Base-by-base conservation (phyloP, 2,113 vertebrate genomes). In the Vidua macroura region DNA sequence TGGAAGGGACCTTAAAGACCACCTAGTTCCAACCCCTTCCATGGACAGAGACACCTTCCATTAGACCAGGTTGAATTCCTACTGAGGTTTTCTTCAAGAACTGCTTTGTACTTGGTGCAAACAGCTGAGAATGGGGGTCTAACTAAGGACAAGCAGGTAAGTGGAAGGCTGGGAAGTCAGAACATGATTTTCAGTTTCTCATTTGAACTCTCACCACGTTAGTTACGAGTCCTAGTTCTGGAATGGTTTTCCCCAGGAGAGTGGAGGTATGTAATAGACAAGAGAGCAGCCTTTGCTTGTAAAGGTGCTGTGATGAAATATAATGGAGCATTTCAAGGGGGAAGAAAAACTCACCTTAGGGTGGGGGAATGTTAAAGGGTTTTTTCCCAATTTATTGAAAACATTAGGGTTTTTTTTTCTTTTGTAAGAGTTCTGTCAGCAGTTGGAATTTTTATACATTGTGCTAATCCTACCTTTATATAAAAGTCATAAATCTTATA, bases 401-500 rank as follows among this genome's bases (percentile, higher is more conserved):
- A 83, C 64, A 60, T 80, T 66, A 70, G 23, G 0, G 2, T 12
- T 53, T 68, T 80, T 41, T 73, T 74, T 43, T 20, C 30, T 77
- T 76, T 78, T 27, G 20, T 59, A 51, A 70, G 52, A 67, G 67
- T 93, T 94, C 83, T 94, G 88, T 96, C 64, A 88, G 76, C 86
- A 75, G 56, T 92, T 4, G 58, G 76, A 75, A 88, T 81, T 94
- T 94, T 96, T 96, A 81, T 95, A 72, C 68, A 75, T 92, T 72
- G 85, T 93, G 83, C 72, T 96, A 96, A 96, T 96, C 85, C 73
- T 90, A 90, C 94, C 92, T 96, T 96, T 93, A 89, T 89, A 75
- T 90, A 94, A 80, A 90, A 92, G 76, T 78, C 79, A 94, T 96
- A 96, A 97, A 95, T 95, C 95, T 97, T 94, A 60, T 64, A 86